phyloP scores from a whole-genome alignment of 2,888 invertebrate species.

The Acronicta aceris region DNA sequence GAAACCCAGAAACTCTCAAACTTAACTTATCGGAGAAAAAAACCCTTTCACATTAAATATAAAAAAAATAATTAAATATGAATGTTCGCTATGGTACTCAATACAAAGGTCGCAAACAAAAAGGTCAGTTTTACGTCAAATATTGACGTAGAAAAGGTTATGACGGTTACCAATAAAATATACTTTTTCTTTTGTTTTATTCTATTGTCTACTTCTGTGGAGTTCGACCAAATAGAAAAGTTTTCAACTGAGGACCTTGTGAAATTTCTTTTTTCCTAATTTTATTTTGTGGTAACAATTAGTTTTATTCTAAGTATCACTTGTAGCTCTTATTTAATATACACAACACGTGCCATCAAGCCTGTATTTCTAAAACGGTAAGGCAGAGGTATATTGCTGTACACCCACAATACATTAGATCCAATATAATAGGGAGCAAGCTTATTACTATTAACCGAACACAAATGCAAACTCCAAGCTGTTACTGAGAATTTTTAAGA shows the following conservation, averaged over 20 bases:
- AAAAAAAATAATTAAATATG: conserved; percentile 36
- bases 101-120: conserved; percentile 12
- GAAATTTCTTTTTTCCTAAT: not conserved
- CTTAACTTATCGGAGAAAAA: conserved; percentile 12
- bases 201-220: conserved; percentile 12
- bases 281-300: too few species aligned
- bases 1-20: conserved; percentile 12
- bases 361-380: too few species aligned
- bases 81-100: conserved; percentile 17
- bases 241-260: not conserved
- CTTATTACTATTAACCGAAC: too few species aligned
- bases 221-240: not conserved
- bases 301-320: too few species aligned
- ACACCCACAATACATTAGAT: too few species aligned
- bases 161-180: conserved; percentile 27
- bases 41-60: conserved; percentile 13
- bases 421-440: too few species aligned
- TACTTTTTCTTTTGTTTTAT: conserved; percentile 20
- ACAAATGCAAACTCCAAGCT: too few species aligned
- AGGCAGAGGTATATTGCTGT: too few species aligned
- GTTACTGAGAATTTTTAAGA: too few species aligned
- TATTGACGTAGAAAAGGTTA: conserved; percentile 31
- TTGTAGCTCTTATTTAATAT: too few species aligned
- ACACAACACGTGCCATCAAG: too few species aligned
- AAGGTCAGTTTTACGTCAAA: conserved; percentile 26